Evolutionary conservation across 2,888 invertebrate species (phyloP), one percentile per base, ranked within the genome.

Genomic region (Lycophotia porphyrea): DNA sequence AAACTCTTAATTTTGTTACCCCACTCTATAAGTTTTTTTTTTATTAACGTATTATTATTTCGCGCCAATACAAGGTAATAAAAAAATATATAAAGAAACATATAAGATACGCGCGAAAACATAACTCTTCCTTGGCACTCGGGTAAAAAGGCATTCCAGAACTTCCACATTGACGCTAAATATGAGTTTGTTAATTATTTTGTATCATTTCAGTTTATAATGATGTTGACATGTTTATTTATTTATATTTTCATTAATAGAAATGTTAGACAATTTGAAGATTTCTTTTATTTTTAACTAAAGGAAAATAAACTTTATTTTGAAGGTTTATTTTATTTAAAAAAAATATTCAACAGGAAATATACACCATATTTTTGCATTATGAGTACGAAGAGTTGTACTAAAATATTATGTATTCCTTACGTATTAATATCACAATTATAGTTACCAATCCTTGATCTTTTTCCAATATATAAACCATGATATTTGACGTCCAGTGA

Each of bases 151-250:
- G 5, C 93, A 93, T 93, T 93, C 93, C 92, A 91, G 77, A 70
- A 86, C 75, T 86, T 85, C n/a, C 84, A 88, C 76, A 74, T 81
- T 82, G 79, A 79, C 80, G 81, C 80, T 80, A 81, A 76, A 71
- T 81, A 75, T 79, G 80, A 76, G 71, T 82, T 83, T 78, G 73
- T 87, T 87, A 79, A 82, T 82, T 84, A 81, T 88, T 87, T 86
- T 80, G 63, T 77, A 80, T 77, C 0, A 27, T 81, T 80, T 82
- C 70, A 67, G 55, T 76, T 86, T 82, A 81, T 87, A 86, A 89
- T 82, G 74, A 90, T 90, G 91, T 93, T 91, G 89, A 91, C 88
- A 89, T 91, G 88, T 88, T 82, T 88, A 88, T 91, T 91, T 90
- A 92, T 91, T 90, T 89, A 83, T 88, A 87, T 80, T 88, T 89